Evolutionary conservation across 2,888 invertebrate species (phyloP), one percentile per base, ranked within the genome.

Genomic region (Nomada hirtipes): DNA sequence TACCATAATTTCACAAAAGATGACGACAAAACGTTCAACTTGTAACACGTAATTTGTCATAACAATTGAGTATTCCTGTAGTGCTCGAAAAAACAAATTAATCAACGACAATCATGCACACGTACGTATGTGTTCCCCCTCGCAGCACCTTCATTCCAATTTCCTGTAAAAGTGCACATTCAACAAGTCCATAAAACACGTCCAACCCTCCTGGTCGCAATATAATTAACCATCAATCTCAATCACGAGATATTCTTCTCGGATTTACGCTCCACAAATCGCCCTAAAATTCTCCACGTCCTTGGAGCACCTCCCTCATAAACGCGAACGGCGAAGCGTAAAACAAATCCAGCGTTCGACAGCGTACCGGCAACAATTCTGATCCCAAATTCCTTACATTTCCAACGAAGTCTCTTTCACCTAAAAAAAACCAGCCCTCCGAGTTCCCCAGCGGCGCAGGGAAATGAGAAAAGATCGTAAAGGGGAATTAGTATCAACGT

Each of bases 301-400:
- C 50, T 52, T 52, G 50, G 69, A 65, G 7, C 7, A 7, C 7
- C 36, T 36, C 36, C 7, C 36, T 85, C 83, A 76, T 79, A 76
- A 80, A 74, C 65, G 74, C 60, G 77, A 55, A 76, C 44, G 70
- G 10, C 63, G 64, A 61, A 68, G 57, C 77, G 80, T 83, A 76
- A 83, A 86, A 78, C 79, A 76, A 68, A 77, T 65, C 4, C 15
- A 9, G 20, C 29, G 10, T 9, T 4, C 50, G n/a, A 20, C 60
- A 67, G 71, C 72, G 65, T 68, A 50, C 68, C 53, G 61, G 59
- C 75, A 65, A 52, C 78, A 63, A 55, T 65, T 36, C 36, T 36
- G 36, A 36, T 36, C 7, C 70, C 85, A 63, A 76, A 78, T 80
- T 77, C 78, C 84, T 74, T 70, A 74, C 74, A 26, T 18, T 63